A percentile compares a stretch with the other conserved stretches of the same genome.
Conservation (phyloP, 2,113 vertebrate species). For the Xiphorhynchus elegans region DNA sequence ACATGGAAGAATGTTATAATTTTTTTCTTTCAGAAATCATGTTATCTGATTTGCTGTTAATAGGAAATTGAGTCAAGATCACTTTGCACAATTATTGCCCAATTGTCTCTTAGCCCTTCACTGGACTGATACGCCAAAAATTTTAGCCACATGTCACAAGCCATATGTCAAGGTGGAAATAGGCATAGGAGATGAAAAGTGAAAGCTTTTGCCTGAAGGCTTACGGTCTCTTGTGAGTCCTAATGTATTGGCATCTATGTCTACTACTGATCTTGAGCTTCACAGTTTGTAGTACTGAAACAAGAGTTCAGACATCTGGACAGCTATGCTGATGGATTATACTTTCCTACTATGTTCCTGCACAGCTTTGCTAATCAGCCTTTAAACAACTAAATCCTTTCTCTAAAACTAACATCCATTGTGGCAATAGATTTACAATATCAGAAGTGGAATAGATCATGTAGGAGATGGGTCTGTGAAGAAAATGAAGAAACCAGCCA, state of each 20-base stretch:
- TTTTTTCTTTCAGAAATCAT: not conserved
- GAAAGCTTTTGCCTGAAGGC: slow-evolving; percentile 14
- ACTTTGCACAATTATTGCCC: not conserved
- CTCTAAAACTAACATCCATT: slow-evolving; percentile 20
- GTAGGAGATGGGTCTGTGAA: too few species aligned
- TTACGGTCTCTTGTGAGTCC: not conserved
- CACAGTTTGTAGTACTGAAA: not conserved
- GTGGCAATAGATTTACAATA: too few species aligned
- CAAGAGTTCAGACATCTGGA: slow-evolving; percentile 55
- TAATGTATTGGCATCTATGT: not conserved
- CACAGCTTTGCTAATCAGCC: slow-evolving; percentile 7
- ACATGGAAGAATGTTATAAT: not conserved
- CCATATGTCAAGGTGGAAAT: not conserved
- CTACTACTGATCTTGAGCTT: slow-evolving; percentile 36
- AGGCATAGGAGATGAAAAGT: not conserved
- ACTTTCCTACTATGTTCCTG: slow-evolving; percentile 15
- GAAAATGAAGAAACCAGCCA: too few species aligned
- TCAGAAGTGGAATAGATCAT: too few species aligned
- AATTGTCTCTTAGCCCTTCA: not conserved
- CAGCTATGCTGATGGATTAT: slow-evolving; percentile 14
- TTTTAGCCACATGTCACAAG: not conserved
- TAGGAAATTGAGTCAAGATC: not conserved
- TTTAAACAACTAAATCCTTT: slow-evolving; percentile 39
- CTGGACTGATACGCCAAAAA: not conserved
- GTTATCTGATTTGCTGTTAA: not conserved